Evolutionary conservation across 2,797 vertebrate genomes (phyloP).

Genomic region (Pangasius larnaudii): DNA sequence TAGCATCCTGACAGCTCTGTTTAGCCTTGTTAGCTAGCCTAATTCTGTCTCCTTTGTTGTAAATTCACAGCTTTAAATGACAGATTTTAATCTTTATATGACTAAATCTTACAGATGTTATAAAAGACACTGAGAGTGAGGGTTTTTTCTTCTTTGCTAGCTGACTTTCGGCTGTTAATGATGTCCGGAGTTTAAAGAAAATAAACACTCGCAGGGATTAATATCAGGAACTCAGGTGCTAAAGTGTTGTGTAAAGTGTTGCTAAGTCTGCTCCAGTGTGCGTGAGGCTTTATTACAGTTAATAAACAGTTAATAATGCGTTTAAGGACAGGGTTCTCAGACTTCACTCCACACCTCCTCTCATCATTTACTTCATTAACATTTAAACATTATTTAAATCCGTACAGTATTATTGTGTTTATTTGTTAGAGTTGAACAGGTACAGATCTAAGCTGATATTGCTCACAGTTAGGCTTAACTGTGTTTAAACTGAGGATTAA

Average conservation of each 20-base stretch:
- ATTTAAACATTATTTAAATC: not conserved
- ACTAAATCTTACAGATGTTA: not conserved
- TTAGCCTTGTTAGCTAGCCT: not conserved
- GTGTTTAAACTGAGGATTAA: not conserved
- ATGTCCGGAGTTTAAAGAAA: not conserved
- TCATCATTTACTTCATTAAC: not conserved
- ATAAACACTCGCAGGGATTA: not conserved
- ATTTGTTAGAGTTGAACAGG: not conserved
- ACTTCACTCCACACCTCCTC: not conserved
- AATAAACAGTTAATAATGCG: not conserved
- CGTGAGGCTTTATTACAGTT: not conserved
- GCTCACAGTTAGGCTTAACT: not conserved
- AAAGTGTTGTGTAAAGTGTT: not conserved
- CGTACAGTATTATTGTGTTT: not conserved
- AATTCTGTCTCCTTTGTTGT: not conserved
- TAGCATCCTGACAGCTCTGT: not conserved
- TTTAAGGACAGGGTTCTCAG: not conserved
- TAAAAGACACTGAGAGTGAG: not conserved
- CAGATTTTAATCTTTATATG: not conserved
- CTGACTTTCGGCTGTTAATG: not conserved
- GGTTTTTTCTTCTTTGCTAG: not conserved
- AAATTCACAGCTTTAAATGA: not conserved
- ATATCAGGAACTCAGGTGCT: not conserved
- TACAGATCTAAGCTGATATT: not conserved
- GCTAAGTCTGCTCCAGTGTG: not conserved